A percentile compares a stretch with the other conserved stretches of the same genome.
These are phyloP conservation scores for Acestrorhynchus altus DNA, from an alignment of 2,797 vertebrate species.

Conservation along the genomic window DNA sequence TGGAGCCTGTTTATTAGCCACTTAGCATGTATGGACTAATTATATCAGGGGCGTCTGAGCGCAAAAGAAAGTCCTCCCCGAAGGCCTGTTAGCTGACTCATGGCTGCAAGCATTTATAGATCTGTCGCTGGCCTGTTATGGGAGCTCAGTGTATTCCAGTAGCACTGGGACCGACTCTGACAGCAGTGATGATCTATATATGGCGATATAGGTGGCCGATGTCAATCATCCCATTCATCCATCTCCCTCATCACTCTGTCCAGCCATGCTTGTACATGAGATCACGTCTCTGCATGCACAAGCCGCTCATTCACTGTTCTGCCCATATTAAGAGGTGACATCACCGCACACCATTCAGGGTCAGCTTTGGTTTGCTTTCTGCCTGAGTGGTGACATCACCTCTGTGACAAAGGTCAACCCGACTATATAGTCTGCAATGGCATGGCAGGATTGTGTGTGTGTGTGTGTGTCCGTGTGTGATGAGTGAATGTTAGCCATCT, in stretches of 20 bases:
- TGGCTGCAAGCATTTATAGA: conserved; percentile 30
- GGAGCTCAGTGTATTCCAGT: conserved; percentile 36
- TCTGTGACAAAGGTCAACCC: conserved; percentile 26
- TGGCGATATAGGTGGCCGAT: background rate
- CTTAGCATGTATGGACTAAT: conserved; percentile 34
- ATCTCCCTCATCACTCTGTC: background rate
- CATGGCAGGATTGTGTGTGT: background rate
- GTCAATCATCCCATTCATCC: conserved; percentile 30
- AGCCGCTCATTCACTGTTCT: conserved; percentile 2
- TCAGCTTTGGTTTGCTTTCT: conserved; percentile 12
- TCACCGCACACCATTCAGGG: background rate
- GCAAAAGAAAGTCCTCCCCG: background rate
- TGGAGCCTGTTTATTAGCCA: conserved; percentile 22
- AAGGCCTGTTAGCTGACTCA: conserved; percentile 34
- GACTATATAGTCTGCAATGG: conserved; percentile 1
- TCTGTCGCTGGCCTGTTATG: conserved; percentile 33
- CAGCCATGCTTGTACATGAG: background rate
- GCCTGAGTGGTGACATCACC: conserved; percentile 28
- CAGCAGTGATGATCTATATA: conserved; percentile 26
- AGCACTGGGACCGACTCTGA: conserved; percentile 34
- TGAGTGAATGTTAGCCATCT: background rate
- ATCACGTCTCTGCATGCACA: conserved; percentile 1
- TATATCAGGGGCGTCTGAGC: conserved; percentile 33
- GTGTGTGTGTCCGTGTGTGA: background rate
- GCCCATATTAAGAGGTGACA: conserved; percentile 42